Evolutionary conservation across 2,797 vertebrate genomes (phyloP).

Genomic region (Lagodon rhomboides): DNA sequence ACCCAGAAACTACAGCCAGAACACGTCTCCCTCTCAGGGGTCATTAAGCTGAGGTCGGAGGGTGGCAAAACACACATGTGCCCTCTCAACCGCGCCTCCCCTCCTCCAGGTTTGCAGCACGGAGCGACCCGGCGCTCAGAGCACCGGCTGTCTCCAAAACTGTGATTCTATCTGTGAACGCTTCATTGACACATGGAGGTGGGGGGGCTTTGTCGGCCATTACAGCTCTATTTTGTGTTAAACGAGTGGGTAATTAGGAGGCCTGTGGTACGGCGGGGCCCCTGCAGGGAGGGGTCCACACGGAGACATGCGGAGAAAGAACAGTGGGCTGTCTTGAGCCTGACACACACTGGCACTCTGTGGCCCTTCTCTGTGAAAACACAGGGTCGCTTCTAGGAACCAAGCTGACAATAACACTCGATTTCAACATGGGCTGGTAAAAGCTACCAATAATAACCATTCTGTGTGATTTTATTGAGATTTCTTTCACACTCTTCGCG

Average conservation of each 20-base stretch:
- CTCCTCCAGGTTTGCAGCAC: slow-evolving; percentile 44
- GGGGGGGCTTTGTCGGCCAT: slow-evolving; percentile 77
- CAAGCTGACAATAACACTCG: slow-evolving; percentile 56
- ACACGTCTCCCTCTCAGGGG: slow-evolving; percentile 78
- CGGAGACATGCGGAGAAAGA: slow-evolving; percentile 48
- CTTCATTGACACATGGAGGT: slow-evolving; percentile 79
- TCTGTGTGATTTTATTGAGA: slow-evolving; percentile 22
- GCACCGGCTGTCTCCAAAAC: slow-evolving; percentile 63
- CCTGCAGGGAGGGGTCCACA: slow-evolving; percentile 52
- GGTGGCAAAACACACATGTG: slow-evolving; percentile 84
- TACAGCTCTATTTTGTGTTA: slow-evolving; percentile 85
- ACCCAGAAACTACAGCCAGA: slow-evolving; percentile 71
- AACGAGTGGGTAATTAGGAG: slow-evolving; percentile 85
- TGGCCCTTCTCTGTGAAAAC: slow-evolving; percentile 51
- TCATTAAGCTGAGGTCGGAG: slow-evolving; percentile 78
- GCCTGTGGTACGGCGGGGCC: slow-evolving; percentile 67
- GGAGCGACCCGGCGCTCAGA: slow-evolving; percentile 51
- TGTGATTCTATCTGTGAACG: slow-evolving; percentile 82
- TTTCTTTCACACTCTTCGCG: slow-evolving; percentile 14
- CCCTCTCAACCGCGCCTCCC: slow-evolving; percentile 58
- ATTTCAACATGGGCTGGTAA: slow-evolving; percentile 12
- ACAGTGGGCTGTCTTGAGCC: slow-evolving; percentile 68
- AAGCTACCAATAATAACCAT: slow-evolving; percentile 13
- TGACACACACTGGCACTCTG: slow-evolving; percentile 69
- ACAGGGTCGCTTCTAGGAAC: slow-evolving; percentile 47